Evolutionary conservation across 2,797 vertebrate species (phyloP).

Genomic region (Oryzias dopingdopingensis): DNA sequence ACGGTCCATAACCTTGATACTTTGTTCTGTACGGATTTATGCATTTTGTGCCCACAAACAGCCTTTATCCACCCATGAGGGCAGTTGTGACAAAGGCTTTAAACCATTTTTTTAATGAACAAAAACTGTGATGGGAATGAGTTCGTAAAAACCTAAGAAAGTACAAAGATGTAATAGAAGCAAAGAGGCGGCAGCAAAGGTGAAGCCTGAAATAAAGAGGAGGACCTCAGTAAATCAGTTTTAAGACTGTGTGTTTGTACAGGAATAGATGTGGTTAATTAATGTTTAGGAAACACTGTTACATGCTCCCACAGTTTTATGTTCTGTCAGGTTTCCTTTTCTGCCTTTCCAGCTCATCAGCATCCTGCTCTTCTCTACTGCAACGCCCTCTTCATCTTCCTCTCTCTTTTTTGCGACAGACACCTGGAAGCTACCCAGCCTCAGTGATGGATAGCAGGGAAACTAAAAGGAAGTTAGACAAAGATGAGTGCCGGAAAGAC

Average conservation of each 20-base stretch:
- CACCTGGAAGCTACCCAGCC: slow-evolving; percentile 22
- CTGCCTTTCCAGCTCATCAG: slow-evolving; percentile 10
- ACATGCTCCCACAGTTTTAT: slow-evolving; percentile 72
- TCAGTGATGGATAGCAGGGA: slow-evolving; percentile 28
- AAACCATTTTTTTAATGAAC: not conserved
- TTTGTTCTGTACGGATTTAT: no score
- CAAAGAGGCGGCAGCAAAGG: not conserved
- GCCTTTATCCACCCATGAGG: no score
- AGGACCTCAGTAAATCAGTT: slow-evolving; percentile 60
- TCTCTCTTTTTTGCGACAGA: slow-evolving; percentile 6
- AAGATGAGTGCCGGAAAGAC: slow-evolving; percentile 18
- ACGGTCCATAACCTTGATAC: no score
- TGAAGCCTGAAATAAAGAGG: not conserved
- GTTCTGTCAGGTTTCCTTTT: slow-evolving; percentile 28
- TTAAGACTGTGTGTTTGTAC: slow-evolving; percentile 66
- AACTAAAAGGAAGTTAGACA: slow-evolving; percentile 28
- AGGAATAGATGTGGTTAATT: slow-evolving; percentile 69
- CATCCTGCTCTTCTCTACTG: slow-evolving; percentile 18
- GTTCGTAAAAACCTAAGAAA: no score
- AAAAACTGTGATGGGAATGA: not conserved
- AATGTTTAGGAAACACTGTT: slow-evolving; percentile 73
- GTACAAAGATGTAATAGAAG: not conserved
- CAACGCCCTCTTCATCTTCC: slow-evolving; percentile 7
- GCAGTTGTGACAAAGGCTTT: no score
- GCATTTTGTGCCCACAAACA: no score